Evolutionary conservation across 1,140 invertebrate genomes (phyloP).

Genomic region (Orchestia grillus): DNA sequence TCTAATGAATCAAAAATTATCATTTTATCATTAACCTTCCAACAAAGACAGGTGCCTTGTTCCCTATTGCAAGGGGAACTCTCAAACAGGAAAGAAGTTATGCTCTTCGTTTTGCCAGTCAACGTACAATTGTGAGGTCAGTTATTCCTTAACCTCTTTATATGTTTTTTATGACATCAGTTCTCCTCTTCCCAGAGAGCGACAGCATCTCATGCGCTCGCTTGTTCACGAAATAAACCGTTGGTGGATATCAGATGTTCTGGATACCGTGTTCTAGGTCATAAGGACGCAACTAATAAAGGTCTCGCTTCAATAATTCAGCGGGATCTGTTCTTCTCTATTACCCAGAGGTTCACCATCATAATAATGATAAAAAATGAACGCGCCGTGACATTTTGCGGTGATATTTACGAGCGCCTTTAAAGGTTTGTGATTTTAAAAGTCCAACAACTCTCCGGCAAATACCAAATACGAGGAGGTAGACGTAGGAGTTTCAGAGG

Average conservation of each 20-base stretch:
- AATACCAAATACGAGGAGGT: too few species aligned
- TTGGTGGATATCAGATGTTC: background rate
- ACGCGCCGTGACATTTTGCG: background rate
- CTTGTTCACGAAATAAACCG: background rate
- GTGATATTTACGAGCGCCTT: background rate
- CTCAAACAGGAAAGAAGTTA: background rate
- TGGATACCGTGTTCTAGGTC: background rate
- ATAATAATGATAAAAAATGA: background rate
- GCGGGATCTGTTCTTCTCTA: background rate
- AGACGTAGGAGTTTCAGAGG: too few species aligned
- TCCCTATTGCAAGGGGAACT: background rate
- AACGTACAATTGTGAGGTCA: background rate
- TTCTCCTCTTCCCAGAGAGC: background rate
- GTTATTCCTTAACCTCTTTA: background rate
- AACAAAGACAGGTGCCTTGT: background rate
- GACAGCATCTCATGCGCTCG: background rate
- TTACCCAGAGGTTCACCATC: background rate
- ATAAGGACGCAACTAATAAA: background rate
- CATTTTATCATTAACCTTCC: background rate
- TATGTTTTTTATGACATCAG: background rate
- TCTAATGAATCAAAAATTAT: background rate
- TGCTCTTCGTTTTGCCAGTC: background rate
- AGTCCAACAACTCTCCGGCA: too few species aligned
- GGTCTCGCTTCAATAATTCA: background rate
- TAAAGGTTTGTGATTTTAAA: background rate